Evolutionary conservation across 2,797 vertebrate genomes (phyloP).

Genomic region (Gymnoscopelus microlampas): DNA sequence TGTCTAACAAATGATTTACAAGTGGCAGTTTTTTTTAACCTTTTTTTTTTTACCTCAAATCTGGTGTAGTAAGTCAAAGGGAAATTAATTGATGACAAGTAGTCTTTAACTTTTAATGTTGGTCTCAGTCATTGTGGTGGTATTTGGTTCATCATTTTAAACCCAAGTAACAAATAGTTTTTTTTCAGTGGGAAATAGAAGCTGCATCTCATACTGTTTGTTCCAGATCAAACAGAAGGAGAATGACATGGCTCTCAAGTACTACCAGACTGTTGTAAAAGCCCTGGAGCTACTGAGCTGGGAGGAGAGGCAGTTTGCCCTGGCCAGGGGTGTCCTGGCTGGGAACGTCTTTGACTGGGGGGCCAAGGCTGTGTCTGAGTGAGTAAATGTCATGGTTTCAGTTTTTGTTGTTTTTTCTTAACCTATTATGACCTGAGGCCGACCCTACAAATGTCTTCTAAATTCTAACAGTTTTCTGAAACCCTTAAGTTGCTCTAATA

Average conservation of each 20-base stretch:
- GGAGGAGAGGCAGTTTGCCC: slow-evolving; percentile 94
- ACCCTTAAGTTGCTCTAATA: too few species aligned
- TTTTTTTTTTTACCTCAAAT: neutral
- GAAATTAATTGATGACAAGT: too few species aligned
- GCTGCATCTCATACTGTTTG: neutral
- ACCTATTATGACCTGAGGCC: too few species aligned
- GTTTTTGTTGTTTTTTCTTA: too few species aligned
- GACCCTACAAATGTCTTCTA: too few species aligned
- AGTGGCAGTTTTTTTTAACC: neutral
- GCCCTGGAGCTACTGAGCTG: slow-evolving; percentile 90
- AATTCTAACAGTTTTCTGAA: too few species aligned
- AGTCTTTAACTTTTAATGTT: too few species aligned
- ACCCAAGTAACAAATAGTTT: too few species aligned
- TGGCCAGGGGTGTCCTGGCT: slow-evolving; percentile 93
- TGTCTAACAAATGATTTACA: neutral
- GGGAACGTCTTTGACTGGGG: slow-evolving; percentile 99
- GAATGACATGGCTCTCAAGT: slow-evolving; percentile 92
- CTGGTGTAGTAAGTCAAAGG: neutral
- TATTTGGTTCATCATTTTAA: too few species aligned
- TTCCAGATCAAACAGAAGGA: slow-evolving; percentile 94
- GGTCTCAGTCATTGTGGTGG: too few species aligned
- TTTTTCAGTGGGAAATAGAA: neutral
- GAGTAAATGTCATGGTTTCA: slow-evolving; percentile 68
- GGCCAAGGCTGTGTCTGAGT: slow-evolving; percentile 98
- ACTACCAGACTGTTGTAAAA: slow-evolving; percentile 88